These are phyloP conservation scores for Tillus elongatus DNA, from an alignment of 2,888 invertebrate species.

Conservation along the genomic window DNA sequence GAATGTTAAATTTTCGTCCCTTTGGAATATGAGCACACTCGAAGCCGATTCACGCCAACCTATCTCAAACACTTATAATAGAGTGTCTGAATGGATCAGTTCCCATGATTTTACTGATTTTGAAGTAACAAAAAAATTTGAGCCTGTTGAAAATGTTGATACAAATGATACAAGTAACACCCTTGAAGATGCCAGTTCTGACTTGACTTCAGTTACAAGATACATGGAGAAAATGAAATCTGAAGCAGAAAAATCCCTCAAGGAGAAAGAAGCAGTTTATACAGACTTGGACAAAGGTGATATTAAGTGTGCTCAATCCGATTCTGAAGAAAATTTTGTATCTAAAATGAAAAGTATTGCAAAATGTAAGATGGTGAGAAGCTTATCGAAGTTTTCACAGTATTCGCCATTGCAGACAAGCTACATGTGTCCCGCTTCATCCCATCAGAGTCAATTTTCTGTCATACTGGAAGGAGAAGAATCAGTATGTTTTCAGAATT, in stretches of 20 bases:
- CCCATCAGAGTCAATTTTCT: conserved; percentile 29
- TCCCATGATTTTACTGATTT: conserved; percentile 31
- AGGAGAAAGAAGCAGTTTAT: conserved; percentile 16
- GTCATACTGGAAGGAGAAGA: conserved; percentile 35
- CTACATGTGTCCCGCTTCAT: conserved; percentile 7
- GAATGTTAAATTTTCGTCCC: conserved; percentile 6
- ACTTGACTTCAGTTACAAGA: conserved; percentile 33
- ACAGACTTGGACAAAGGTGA: conserved; percentile 3
- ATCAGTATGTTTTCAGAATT: conserved; percentile 26
- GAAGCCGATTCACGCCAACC: no score
- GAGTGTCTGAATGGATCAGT: conserved; percentile 36
- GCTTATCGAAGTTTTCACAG: conserved; percentile 25
- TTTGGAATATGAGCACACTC: conserved; percentile 18
- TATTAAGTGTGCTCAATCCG: background rate
- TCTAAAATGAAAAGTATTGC: conserved; percentile 17
- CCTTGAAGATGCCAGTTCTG: conserved; percentile 27
- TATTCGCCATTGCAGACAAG: conserved; percentile 23
- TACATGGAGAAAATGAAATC: conserved; percentile 13
- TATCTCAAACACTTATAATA: no score
- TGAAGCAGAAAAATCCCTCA: background rate
- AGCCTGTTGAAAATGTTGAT: conserved; percentile 15
- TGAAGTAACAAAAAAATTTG: conserved; percentile 19
- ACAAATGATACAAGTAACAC: conserved; percentile 23
- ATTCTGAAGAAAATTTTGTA: conserved; percentile 14
- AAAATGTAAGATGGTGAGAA: conserved; percentile 21